phyloP scores from a whole-genome alignment of 2,113 vertebrate genomes.

The Monarcha castaneiventris region DNA sequence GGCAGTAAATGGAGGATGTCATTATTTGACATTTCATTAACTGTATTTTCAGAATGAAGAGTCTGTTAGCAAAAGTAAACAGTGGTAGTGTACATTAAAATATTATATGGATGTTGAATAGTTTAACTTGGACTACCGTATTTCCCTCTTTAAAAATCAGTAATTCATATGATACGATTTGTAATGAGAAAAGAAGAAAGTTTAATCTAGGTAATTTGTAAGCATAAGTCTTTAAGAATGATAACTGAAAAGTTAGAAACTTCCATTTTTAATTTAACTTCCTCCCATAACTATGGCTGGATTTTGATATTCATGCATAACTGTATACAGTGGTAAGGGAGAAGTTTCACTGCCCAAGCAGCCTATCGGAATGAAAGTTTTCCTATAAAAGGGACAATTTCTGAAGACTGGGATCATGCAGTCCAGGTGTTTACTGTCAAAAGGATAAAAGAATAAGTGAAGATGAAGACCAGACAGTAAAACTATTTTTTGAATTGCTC shows the following conservation, averaged over 20 bases:
- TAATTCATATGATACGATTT: neutral
- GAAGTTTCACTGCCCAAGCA: neutral
- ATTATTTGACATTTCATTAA: neutral
- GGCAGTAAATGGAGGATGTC: neutral
- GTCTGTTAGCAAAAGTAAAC: neutral
- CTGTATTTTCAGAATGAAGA: neutral
- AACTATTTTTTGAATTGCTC: neutral
- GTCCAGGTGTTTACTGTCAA: neutral
- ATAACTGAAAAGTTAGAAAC: neutral
- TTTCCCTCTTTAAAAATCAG: neutral
- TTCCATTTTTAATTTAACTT: neutral
- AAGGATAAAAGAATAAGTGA: neutral
- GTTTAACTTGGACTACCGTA: neutral
- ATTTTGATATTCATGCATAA: neutral
- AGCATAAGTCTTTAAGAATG: neutral
- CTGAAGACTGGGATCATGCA: neutral
- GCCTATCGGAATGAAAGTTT: neutral
- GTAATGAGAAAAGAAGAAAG: neutral
- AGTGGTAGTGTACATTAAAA: neutral
- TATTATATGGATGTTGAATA: neutral
- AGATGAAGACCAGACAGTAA: neutral
- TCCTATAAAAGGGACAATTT: neutral
- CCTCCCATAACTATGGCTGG: neutral
- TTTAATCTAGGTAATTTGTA: neutral
- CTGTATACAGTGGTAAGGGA: neutral